phyloP scores from a whole-genome alignment of 2,113 vertebrate genomes.

The Panthera tigris region DNA sequence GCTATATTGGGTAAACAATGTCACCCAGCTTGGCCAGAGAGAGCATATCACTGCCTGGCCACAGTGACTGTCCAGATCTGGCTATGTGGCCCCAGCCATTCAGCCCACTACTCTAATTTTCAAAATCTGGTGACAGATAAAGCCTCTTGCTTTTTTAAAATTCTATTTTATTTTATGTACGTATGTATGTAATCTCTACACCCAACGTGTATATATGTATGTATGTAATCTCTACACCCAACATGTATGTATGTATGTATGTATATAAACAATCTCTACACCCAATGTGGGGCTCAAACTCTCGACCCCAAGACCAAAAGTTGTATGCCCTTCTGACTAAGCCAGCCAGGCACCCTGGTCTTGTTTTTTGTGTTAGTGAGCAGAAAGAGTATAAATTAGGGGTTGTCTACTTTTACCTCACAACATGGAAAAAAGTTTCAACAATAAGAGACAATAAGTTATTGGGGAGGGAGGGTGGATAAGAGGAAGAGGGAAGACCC shows the following conservation, averaged over 20 bases:
- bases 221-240: too few relatives aligned
- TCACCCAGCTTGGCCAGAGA: background rate
- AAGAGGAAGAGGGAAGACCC: background rate
- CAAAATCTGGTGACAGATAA: background rate
- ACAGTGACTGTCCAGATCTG: background rate
- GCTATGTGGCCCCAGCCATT: background rate
- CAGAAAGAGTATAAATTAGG: background rate
- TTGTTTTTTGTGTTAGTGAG: background rate
- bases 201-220: background rate
- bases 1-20: background rate
- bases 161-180: background rate
- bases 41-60: background rate
- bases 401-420: background rate
- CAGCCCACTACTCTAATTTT: background rate
- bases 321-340: background rate
- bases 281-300: background rate
- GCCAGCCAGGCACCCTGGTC: background rate
- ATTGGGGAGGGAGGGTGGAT: too few relatives aligned
- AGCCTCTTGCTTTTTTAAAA: background rate
- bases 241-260: too few relatives aligned
- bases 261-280: too few relatives aligned
- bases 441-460: background rate
- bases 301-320: background rate
- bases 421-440: background rate
- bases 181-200: background rate